phyloP scores from a whole-genome alignment of 2,888 invertebrate species.

The Euclidia mi region DNA sequence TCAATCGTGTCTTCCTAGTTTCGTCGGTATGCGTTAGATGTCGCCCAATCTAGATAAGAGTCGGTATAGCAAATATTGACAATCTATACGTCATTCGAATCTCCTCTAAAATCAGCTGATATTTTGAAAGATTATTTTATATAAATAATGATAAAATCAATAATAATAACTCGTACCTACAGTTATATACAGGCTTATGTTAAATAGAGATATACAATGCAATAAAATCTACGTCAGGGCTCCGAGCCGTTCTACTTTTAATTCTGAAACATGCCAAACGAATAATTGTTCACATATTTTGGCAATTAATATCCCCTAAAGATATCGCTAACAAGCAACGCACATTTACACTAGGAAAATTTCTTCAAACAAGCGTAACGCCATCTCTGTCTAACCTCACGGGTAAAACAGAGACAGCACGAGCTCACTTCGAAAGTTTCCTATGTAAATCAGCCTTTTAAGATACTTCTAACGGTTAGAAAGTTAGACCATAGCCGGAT shows the following conservation, averaged over 20 bases:
- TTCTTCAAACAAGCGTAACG: too few species aligned
- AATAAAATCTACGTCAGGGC: constrained; percentile 59
- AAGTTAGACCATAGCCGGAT: constrained; percentile 47
- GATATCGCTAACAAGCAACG: constrained; percentile 54
- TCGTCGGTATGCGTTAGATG: too few species aligned
- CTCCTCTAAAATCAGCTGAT: too few species aligned
- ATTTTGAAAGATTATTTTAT: not conserved
- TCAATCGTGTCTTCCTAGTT: too few species aligned
- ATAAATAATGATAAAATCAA: constrained; percentile 42
- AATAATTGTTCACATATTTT: constrained; percentile 41
- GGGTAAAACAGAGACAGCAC: too few species aligned
- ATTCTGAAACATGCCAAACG: constrained; percentile 53
- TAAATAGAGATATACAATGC: constrained; percentile 56
- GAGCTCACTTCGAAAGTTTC: too few species aligned
- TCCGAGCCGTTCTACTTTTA: constrained; percentile 57
- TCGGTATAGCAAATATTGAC: too few species aligned
- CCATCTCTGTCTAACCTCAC: too few species aligned
- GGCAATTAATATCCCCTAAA: constrained; percentile 46
- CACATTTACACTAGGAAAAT: too few species aligned
- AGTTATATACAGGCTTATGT: constrained; percentile 49
- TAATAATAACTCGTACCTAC: constrained; percentile 33
- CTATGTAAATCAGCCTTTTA: too few species aligned
- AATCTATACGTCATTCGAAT: too few species aligned
- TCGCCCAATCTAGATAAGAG: too few species aligned
- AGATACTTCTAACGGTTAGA: constrained; percentile 29